Base-by-base conservation (phyloP, 2,797 vertebrate species). In the Fringilla coelebs region DNA sequence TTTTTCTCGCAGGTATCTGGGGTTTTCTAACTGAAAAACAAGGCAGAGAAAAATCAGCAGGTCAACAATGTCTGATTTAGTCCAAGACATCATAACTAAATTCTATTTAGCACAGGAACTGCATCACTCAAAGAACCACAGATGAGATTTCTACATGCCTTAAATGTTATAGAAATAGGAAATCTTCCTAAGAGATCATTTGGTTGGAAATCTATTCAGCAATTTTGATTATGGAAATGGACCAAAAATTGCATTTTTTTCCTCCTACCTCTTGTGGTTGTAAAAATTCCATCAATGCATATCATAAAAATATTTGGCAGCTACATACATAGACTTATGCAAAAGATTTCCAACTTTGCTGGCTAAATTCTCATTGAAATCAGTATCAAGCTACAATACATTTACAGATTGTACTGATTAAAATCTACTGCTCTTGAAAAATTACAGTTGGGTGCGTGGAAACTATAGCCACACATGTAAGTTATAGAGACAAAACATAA, bases 1-100 rank as follows among this genome's bases (percentile, higher is more conserved):
- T 62, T 98, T 99, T 96, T 99, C 98, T 92, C 98, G 98, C 97
- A 99, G 97, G 81, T 99, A 99, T 96, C 99, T 98, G 92, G 99
- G 99, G 93, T 99, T 99, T 98, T 99, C 98, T 94, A 99, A 98
- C 99, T 99, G 98, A 49, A 97, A 97, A 89, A 93, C 15, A 84
- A 72, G 52, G 29, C 22, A 80, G 54, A 72, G 61, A 26, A 34
- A 48, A 97, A 88, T 14, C 76, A 86, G 81, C 55, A 43, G 17
- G 20, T 68, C 52, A 92, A 13, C 76, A 76, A 87, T 6, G 18
- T 9, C 41, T 78, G 26, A 6, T n/a, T n/a, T 12, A 21, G 36
- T 25, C 26, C 9, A 58, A 66, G 34, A 24, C 9, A 62, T 21
- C 55, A 17, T 2, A 46, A 38, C 9, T 11, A 0, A 20, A 29